These are phyloP conservation scores for Aphelocoma coerulescens DNA, from an alignment of 2,113 vertebrate species.

Conservation along the genomic window DNA sequence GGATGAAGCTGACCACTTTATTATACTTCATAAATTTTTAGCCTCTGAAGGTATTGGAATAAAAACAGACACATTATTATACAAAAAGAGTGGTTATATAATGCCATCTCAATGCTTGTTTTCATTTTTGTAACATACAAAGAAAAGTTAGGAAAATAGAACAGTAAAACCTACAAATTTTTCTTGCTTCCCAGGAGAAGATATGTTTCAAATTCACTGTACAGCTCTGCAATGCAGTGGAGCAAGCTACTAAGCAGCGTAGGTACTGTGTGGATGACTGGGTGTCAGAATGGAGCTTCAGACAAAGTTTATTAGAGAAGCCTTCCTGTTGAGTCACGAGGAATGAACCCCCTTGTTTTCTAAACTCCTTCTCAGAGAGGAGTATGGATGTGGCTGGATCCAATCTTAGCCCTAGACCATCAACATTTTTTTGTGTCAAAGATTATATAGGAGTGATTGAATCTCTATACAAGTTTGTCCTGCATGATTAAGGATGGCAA, in stretches of 20 bases:
- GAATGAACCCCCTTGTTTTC: not conserved
- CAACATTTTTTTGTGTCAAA: not conserved
- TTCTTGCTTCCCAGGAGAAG: not conserved
- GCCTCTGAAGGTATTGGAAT: not conserved
- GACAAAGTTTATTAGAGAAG: not conserved
- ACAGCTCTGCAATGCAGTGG: not conserved
- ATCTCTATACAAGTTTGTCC: not conserved
- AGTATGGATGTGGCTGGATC: not conserved
- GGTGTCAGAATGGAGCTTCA: not conserved
- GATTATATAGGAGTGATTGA: not conserved
- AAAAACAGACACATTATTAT: not conserved
- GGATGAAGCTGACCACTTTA: not conserved
- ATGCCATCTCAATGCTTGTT: not conserved
- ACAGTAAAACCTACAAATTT: not conserved
- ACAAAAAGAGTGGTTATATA: not conserved
- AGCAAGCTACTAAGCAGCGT: not conserved
- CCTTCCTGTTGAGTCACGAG: rapidly evolving
- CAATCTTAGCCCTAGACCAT: not conserved
- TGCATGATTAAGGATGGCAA: not conserved
- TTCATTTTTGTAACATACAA: not conserved
- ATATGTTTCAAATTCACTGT: not conserved
- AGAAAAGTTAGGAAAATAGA: not conserved
- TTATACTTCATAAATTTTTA: not conserved
- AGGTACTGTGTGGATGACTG: not conserved
- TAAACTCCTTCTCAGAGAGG: not conserved